Evolutionary conservation across 2,888 invertebrate genomes (phyloP), one percentile per base, ranked within the genome.

Genomic region (Marasmarcha lunaedactyla): DNA sequence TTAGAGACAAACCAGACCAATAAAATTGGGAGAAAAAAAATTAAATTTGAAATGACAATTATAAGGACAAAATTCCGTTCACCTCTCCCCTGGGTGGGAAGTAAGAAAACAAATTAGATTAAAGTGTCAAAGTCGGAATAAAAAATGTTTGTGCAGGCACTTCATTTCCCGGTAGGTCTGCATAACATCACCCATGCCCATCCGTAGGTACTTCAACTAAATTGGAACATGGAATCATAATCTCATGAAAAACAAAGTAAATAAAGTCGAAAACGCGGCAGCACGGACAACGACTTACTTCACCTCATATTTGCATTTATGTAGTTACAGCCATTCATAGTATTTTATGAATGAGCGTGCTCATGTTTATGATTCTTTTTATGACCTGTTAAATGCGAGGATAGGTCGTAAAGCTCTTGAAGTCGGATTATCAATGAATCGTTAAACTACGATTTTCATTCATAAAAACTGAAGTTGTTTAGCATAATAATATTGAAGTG

Each of bases 71-170:
- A 59, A 66, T 64, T 68, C 63, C n/a, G n/a, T 67, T 66, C 71
- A 78, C 77, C 71, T 48, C 53, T 79, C 83, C 77, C 79, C 47
- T 48, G 79, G 72, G 83, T 55, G 56, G 59, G 54, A 71, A 77
- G 65, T 61, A 71, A 72, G 69, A 61, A 74, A 79, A 77, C 76
- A 79, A 83, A 83, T 81, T 81, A 74, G 79, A 83, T 83, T 81
- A 79, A 78, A 79, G 65, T 81, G 79, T 81, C 81, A 83, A 81
- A 83, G 81, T 77, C 81, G 71, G 77, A 74, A 81, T 78, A 79
- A 79, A 79, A 81, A 79, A 76, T 52, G 58, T 56, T 64, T 47
- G 40, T 39, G 54, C 30, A 59, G 66, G 69, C 70, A 68, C 62
- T 71, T 67, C 66, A 67, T 71, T 59, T 68, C 63, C 52, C 50